These are phyloP conservation scores for Steatocranus sp. DNA, from an alignment of 2,797 vertebrate species.

Conservation along the genomic window DNA sequence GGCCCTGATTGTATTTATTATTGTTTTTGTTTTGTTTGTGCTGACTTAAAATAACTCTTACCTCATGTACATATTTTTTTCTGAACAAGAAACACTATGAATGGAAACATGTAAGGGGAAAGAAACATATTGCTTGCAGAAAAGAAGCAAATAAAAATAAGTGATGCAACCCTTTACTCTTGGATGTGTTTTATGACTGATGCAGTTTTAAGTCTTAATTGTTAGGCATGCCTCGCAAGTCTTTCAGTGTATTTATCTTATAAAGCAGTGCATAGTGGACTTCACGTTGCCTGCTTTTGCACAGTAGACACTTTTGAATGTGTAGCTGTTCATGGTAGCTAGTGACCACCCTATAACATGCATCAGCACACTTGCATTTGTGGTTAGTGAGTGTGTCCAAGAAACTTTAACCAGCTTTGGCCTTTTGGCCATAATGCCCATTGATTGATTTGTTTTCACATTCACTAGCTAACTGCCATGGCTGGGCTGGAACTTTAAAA, in stretches of 20 bases:
- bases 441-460: slow-evolving; percentile 85
- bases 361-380: slow-evolving; percentile 82
- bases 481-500: slow-evolving; percentile 32
- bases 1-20: slow-evolving; percentile 80
- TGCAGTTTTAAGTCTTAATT: not conserved
- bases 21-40: slow-evolving; percentile 38
- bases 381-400: slow-evolving; percentile 84
- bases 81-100: not conserved
- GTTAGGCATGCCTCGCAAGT: not conserved
- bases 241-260: not conserved
- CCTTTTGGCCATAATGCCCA: slow-evolving; percentile 87
- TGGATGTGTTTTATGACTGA: not conserved
- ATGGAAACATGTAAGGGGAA: not conserved
- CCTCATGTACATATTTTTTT: not conserved
- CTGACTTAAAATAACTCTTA: not conserved
- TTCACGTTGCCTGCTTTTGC: not conserved
- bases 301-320: slow-evolving; percentile 1
- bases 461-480: slow-evolving; percentile 59
- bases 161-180: not conserved
- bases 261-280: not conserved
- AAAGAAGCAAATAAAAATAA: not conserved
- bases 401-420: slow-evolving; percentile 83
- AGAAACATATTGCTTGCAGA: not conserved
- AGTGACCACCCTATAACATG: slow-evolving; percentile 71
- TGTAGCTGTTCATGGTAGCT: slow-evolving; percentile 19